phyloP scores from a whole-genome alignment of 1,140 invertebrate species.

The Rhagoletis zephyria region DNA sequence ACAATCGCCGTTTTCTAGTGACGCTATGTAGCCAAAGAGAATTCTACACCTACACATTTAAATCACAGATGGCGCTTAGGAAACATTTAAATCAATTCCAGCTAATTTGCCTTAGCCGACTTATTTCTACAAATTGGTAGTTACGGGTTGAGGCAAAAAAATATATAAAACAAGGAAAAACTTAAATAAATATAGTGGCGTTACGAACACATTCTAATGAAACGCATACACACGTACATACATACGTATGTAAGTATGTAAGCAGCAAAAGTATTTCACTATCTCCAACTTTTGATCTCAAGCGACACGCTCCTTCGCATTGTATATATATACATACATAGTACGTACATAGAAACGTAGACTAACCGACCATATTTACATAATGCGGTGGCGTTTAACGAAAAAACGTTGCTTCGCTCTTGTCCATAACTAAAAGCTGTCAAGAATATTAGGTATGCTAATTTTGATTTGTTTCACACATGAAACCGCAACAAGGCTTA shows the following conservation, averaged over 20 bases:
- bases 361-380: constrained; percentile 15
- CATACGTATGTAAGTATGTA: background rate
- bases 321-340: background rate
- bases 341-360: background rate
- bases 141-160: background rate
- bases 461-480: constrained; percentile 48
- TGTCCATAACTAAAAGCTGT: constrained; percentile 10
- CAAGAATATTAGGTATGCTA: constrained; percentile 16
- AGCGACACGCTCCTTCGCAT: background rate
- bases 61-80: background rate
- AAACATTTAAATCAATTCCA: constrained; percentile 32
- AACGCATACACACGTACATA: too few species aligned
- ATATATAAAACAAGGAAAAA: background rate
- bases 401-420: background rate
- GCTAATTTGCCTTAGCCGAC: background rate
- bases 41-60: background rate
- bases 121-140: background rate
- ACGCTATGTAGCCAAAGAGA: background rate
- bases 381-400: constrained; percentile 36
- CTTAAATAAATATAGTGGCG: background rate
- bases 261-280: constrained; percentile 13
- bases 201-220: background rate
- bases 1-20: background rate
- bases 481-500: too few species aligned
- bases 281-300: constrained; percentile 29